Evolutionary conservation across 2,797 vertebrate species (phyloP), one percentile per base, ranked within the genome.

Genomic region (Oreonectes daqikongensis): DNA sequence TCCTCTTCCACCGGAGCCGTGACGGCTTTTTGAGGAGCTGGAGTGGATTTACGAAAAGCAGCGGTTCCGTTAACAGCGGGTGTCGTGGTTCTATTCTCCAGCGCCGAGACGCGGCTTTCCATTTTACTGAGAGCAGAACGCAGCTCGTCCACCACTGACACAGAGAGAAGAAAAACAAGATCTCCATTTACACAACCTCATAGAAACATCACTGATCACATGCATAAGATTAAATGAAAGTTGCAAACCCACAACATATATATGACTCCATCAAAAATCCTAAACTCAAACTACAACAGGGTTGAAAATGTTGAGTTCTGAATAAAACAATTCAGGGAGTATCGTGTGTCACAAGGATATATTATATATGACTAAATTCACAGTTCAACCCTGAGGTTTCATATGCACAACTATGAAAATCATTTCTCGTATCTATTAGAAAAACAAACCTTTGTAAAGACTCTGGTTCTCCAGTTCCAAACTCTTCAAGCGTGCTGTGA

Each of bases 381-480:
- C 32, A 10, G 32, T 35, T 35, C 28, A 30, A n/a, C 28, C 28
- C 28, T 30, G 28, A 30, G 28, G 28, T 30, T 30, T 4, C 2
- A 32, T 4, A 35, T n/a, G n/a, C n/a, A n/a, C n/a, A n/a, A n/a
- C n/a, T n/a, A n/a, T n/a, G n/a, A 9, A 35, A 35, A 10, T 9
- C 0, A 35, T 35, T 35, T 35, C 32, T 35, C 1, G 8, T 12
- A 14, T 42, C 2, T 42, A 42, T 42, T 42, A 42, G n/a, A n/a
- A n/a, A n/a, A n/a, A 64, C 91, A 80, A 67, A 98, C 97, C 95
- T 84, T 90, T 93, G 82, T 90, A 86, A 79, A 99, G 92, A 78
- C 85, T 95, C 57, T 93, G 92, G 85, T 97, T 99, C 89, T 99
- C 96, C 69, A 90, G 88, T 83, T 98, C 97, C 87, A 99, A 90